Base-by-base conservation (phyloP, 2,888 invertebrate species). In the Tubiluchus corallicola region DNA sequence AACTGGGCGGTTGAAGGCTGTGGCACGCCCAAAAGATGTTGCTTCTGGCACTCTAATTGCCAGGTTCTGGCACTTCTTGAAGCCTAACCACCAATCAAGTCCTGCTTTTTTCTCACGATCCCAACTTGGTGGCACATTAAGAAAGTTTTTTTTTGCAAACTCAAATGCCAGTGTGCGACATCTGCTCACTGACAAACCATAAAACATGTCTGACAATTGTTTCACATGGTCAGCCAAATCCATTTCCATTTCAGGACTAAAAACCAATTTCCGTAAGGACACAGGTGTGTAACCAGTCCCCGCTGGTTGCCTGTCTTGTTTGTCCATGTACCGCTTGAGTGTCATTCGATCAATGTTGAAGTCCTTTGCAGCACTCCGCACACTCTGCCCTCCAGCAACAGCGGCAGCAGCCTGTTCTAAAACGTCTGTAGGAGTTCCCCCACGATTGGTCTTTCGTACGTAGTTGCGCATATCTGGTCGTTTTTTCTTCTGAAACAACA, bases 21-120 rank as follows among this genome's bases (percentile, higher is more conserved):
- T 21, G 20, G 51, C 47, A 38, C 48, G 39, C 15, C 38, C 48
- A 18, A 52, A 44, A 17, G 46, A 47, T 37, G 49, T 52, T 5
- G 51, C 46, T 38, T 52, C 51, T 37, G 50, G 49, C n/a, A 15
- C 42, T 38, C 51, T 20, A 15, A 46, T 15, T 40, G 50, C 16
- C 5, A 48, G 19, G 13, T 37, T 21, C 16, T 48, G 15, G 37
- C 47, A 5, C 17, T n/a, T 13, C 42, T 37, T 44, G 17, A 44
- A 44, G 21, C 17, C 19, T 16, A 20, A 16, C 19, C 15, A 44
- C 42, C 43, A 43, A 44, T 43, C 43, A 13, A 44, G 15, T 9
- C 29, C 29, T 9, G 29, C 9, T 29, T 29, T 29, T n/a, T 29
- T 29, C 29, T 29, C 29, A 29, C 29, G 29, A 29, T 29, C 29